Evolutionary conservation across 2,888 invertebrate genomes (phyloP).

Genomic region (Sphaerophoria rueppellii): DNA sequence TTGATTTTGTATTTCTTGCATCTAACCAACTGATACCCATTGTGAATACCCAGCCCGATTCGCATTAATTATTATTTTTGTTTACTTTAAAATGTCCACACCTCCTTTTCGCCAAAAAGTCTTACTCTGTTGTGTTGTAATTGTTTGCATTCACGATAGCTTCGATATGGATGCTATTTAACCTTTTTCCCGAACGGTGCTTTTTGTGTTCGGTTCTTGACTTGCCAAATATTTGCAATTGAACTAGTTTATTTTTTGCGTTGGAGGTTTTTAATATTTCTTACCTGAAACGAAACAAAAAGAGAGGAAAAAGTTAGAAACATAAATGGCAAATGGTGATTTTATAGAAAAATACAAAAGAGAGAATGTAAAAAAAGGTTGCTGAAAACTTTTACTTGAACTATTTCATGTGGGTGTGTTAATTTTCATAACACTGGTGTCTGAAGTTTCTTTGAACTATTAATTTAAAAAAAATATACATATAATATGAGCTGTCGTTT

Average conservation of each 20-base stretch:
- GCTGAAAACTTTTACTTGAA: constrained; percentile 19
- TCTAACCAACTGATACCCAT: neutral
- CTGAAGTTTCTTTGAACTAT: neutral
- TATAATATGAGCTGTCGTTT: too few species aligned
- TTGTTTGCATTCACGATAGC: constrained; percentile 23
- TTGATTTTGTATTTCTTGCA: neutral
- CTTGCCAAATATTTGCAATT: constrained; percentile 45
- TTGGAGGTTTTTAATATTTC: constrained; percentile 16
- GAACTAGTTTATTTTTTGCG: constrained; percentile 16
- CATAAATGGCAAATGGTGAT: neutral
- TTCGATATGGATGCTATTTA: constrained; percentile 44
- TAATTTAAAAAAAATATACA: neutral
- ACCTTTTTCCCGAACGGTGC: constrained; percentile 33
- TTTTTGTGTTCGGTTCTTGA: constrained; percentile 36
- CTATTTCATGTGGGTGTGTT: constrained; percentile 18
- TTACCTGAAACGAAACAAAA: constrained; percentile 65
- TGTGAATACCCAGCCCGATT: constrained; percentile 3
- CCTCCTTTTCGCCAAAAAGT: constrained; percentile 44
- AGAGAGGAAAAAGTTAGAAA: constrained; percentile 15
- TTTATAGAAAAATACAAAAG: neutral
- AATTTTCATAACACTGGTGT: neutral
- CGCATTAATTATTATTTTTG: neutral
- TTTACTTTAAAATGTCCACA: constrained; percentile 9
- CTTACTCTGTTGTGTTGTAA: neutral
- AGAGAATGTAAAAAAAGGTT: neutral